phyloP scores from a whole-genome alignment of 2,888 invertebrate species.

The Thereva unica region DNA sequence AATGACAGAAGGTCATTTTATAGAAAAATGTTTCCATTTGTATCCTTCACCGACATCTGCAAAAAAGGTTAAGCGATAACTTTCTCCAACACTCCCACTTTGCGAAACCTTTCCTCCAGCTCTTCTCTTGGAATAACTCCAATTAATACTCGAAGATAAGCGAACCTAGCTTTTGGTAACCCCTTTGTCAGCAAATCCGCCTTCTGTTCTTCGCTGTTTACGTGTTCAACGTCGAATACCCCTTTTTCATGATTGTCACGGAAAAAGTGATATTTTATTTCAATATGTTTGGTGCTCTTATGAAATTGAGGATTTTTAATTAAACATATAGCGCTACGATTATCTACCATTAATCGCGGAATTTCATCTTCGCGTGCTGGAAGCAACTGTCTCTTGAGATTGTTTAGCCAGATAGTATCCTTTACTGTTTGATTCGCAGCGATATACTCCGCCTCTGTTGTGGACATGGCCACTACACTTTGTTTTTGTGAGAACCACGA shows the following conservation, averaged over 20 bases:
- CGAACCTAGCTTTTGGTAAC: background rate
- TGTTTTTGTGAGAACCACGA: constrained; percentile 10
- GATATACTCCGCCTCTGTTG: constrained; percentile 13
- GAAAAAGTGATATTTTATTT: constrained; percentile 10
- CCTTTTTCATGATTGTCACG: background rate
- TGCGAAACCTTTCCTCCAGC: too few species aligned
- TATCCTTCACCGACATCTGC: too few species aligned
- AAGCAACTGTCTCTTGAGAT: constrained; percentile 35
- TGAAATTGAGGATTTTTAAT: constrained; percentile 45
- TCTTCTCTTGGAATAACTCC: too few species aligned
- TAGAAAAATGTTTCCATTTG: too few species aligned
- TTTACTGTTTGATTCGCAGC: constrained; percentile 44
- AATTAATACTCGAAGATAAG: background rate
- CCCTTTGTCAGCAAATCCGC: constrained; percentile 8
- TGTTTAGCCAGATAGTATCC: constrained; percentile 46
- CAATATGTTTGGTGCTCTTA: constrained; percentile 44
- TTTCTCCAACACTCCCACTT: too few species aligned
- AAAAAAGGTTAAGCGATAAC: too few species aligned
- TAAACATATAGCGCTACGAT: constrained; percentile 43
- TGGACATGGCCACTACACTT: background rate
- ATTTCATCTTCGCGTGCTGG: constrained; percentile 30
- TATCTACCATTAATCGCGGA: constrained; percentile 43
- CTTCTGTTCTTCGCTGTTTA: background rate
- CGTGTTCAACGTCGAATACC: background rate
- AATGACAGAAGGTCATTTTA: too few species aligned